Evolutionary conservation across 1,140 invertebrate species (phyloP).

Genomic region (Pseudomyrmex gracilis): DNA sequence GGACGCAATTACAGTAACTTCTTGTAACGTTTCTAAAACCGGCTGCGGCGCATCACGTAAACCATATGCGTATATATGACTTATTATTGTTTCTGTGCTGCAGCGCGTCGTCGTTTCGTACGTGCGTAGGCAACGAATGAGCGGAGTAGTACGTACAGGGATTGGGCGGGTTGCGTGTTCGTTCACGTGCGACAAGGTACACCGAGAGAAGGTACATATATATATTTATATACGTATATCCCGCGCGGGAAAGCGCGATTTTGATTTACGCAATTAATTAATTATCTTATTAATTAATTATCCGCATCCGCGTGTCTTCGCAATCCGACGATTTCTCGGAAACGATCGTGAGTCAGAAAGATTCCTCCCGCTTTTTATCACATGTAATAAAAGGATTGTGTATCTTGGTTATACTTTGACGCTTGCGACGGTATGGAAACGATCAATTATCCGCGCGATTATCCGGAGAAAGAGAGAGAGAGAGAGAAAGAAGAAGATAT

Average conservation of each 20-base stretch:
- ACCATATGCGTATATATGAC: conserved; percentile 21
- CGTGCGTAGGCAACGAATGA: background rate
- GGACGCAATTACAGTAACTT: conserved; percentile 43
- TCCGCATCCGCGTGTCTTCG: background rate
- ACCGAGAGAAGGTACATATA: background rate
- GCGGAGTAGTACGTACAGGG: conserved; percentile 8
- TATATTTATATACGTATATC: conserved; percentile 32
- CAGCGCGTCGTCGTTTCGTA: background rate
- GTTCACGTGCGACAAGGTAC: background rate
- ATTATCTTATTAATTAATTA: no score
- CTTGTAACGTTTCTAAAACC: conserved; percentile 1
- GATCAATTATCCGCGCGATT: no score
- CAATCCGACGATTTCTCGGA: background rate
- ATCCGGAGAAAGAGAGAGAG: no score
- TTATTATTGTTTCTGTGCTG: conserved; percentile 51
- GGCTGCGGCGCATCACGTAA: conserved; percentile 13
- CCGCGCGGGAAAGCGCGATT: no score
- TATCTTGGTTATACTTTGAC: no score
- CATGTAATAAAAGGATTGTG: no score
- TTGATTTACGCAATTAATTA: no score
- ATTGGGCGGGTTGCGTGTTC: conserved; percentile 45
- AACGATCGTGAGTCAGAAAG: conserved; percentile 1
- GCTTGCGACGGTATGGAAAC: no score
- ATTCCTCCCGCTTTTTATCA: background rate
- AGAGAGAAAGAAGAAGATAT: no score